Evolutionary conservation across 1,140 invertebrate species (phyloP), one percentile per base, ranked within the genome.

Genomic region (Drosophila rufa): DNA sequence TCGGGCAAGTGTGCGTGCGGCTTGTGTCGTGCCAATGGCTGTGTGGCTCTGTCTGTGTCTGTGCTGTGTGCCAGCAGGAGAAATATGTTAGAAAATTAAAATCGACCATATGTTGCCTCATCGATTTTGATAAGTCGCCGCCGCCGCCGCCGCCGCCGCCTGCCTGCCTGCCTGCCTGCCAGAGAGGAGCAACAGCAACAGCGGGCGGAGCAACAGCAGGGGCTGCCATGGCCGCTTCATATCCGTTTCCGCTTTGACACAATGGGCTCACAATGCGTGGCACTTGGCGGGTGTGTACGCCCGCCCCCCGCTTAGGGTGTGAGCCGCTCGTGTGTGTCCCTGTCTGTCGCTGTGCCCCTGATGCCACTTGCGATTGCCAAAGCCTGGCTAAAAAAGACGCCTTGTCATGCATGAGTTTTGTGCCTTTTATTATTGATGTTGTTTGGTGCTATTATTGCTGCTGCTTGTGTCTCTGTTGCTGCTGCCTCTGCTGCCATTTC

Each of bases 81-180:
- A 79, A 77, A 79, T 83, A 76, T 84, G 80, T 80, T 81, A 90
- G 85, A 87, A 87, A 87, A 87, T 87, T 87, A 90, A 87, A 87
- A 87, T 87, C 75, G 75, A 75, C 85, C 85, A 89, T 89, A 89
- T 89, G 85, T 82, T 89, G 85, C 85, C 85, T 74, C 85, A 89
- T 89, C 85, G 85, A 89, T 89, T 90, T 89, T 89, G 85, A 89
- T 81, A 84, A 87, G 85, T 78, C 85, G 36, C 53, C 53, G 51
- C 3, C 14, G 51, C 51, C 53, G 51, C 3, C 14, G 51, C 51
- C 4, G 11, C 36, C 7, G 14, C 1, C 9, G n/a, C 48, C 15
- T 25, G 4, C 27, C 2, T 30, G 33, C 33, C 33, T 9, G 30
- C 30, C 30, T 11, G 78, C 69, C 71, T 53, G 48, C 40, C 42